Conservation (phyloP, 1,140 invertebrate genomes). For the Coptotermes formosanus region DNA sequence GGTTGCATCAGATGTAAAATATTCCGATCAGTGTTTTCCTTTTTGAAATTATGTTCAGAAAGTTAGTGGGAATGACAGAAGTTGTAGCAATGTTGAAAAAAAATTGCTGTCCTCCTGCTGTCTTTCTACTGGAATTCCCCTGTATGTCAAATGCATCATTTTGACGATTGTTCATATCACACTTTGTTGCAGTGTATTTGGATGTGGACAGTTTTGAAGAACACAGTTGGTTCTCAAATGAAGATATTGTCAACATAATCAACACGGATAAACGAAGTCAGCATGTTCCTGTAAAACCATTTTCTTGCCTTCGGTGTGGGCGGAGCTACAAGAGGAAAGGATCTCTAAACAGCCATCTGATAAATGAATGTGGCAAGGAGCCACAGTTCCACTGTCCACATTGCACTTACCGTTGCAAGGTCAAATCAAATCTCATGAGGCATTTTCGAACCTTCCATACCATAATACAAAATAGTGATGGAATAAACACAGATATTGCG, state of each 20-base stretch:
- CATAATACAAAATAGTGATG: neutral
- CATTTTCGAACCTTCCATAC: conserved; percentile 40
- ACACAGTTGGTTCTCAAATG: neutral
- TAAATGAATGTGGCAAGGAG: conserved; percentile 51
- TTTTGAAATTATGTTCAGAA: too few species aligned
- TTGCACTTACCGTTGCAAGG: conserved; percentile 35
- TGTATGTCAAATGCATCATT: neutral
- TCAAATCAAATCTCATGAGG: conserved; percentile 30
- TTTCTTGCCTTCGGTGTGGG: conserved; percentile 35
- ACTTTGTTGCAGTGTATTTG: conserved; percentile 1
- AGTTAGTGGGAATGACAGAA: too few species aligned
- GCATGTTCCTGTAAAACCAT: conserved; percentile 13
- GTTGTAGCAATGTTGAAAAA: too few species aligned
- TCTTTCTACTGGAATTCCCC: too few species aligned
- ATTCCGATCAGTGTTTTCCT: too few species aligned
- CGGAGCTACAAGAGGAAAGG: conserved; percentile 40
- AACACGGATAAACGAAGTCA: neutral
- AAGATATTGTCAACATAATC: conserved; percentile 31
- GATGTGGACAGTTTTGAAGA: neutral
- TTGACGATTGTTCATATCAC: neutral
- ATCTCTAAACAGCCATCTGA: conserved; percentile 39
- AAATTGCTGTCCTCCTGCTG: too few species aligned
- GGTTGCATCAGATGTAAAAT: too few species aligned
- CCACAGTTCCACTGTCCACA: conserved; percentile 35
- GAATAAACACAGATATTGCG: neutral